Evolutionary conservation across 2,797 vertebrate genomes (phyloP), one percentile per base, ranked within the genome.

Genomic region (Fistularia commersonii): DNA sequence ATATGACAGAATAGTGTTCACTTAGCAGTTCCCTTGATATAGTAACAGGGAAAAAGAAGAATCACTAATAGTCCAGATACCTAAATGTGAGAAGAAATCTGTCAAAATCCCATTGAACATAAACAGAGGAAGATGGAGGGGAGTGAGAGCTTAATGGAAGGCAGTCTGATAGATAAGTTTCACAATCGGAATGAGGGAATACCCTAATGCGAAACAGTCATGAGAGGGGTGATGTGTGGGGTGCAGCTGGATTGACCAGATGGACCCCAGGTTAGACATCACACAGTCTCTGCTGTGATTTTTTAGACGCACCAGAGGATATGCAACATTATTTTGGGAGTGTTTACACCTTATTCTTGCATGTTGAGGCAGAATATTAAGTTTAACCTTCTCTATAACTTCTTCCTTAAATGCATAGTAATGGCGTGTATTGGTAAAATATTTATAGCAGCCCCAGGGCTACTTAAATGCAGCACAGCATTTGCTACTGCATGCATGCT

Each of bases 131-230:
- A 13, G 58, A 70, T 44, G 42, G 64, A 68, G 45, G 48, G 64
- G 67, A 52, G 70, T 56, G 64, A 60, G 61, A 66, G 65, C 37
- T 60, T 75, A 82, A 82, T 79, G 60, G 60, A 78, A 83, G 76
- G 66, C 62, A 53, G 67, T 74, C 64, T 80, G 78, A 76, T 72
- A 72, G 67, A 85, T 74, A 79, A 57, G 86, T 79, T 76, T 85
- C 68, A 68, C 72, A 66, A 62, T 45, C 74, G 81, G 73, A 80
- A 68, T 53, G 51, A 75, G 77, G 78, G 79, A 82, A 71, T 75
- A 74, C 57, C 48, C 12, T 85, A 85, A 87, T 83, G 57, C 32
- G 47, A 84, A 84, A 74, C 85, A 87, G 82, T 57, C 69, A 51
- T 57, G 48, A 46, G 41, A 48, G 49, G 47, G 41, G 45, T 15